phyloP scores from a whole-genome alignment of 2,797 vertebrate genomes.

The Presbytis comata region DNA sequence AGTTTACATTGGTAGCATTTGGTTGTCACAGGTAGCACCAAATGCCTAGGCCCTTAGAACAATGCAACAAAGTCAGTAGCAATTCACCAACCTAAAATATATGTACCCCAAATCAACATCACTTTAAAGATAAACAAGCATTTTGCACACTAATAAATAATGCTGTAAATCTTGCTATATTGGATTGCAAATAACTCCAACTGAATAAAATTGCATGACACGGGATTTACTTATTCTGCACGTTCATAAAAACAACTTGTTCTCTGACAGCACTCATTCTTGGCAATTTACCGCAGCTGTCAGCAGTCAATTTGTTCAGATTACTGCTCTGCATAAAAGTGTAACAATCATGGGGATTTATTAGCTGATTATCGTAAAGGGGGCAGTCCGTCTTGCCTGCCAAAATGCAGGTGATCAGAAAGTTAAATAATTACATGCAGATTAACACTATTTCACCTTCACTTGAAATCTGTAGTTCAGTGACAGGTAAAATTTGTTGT shows the following conservation, averaged over 20 bases:
- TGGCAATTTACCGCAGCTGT: conserved; percentile 86
- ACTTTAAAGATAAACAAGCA: conserved; percentile 82
- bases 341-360: conserved; percentile 85
- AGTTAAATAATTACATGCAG: conserved; percentile 83
- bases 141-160: conserved; percentile 83
- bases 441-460: conserved; percentile 82
- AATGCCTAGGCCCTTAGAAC: conserved; percentile 16
- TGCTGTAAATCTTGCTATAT: conserved; percentile 78
- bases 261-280: conserved; percentile 85
- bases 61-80: conserved; percentile 57
- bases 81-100: conserved; percentile 73
- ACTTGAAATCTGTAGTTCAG: conserved; percentile 68
- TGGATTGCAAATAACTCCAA: conserved; percentile 80
- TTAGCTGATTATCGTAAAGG: conserved; percentile 83
- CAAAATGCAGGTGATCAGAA: conserved; percentile 80
- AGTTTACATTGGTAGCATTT: conserved; percentile 32
- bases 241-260: conserved; percentile 83
- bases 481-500: conserved; percentile 67
- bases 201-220: conserved; percentile 81
- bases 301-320: conserved; percentile 87
- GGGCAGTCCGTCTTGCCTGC: conserved; percentile 75
- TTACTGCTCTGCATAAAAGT: conserved; percentile 85
- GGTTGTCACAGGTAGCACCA: not conserved
- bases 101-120: conserved; percentile 74
- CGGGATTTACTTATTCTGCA: conserved; percentile 82